Conservation (phyloP, 2,797 vertebrate genomes). For the Taeniopygia guttata region DNA sequence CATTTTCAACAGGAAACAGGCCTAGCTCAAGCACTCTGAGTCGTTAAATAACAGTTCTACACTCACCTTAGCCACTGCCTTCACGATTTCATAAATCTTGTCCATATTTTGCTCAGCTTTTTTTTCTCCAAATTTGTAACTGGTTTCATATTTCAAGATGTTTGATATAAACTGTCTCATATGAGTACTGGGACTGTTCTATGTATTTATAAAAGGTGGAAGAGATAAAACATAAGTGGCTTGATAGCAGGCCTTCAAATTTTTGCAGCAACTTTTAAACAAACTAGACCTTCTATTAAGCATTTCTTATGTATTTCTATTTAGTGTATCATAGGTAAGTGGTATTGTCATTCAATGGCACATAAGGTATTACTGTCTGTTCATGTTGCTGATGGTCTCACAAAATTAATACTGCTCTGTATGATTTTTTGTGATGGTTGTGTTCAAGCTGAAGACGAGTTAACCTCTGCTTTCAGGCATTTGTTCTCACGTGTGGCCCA, state of each 20-base stretch:
- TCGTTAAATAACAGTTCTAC: neutral
- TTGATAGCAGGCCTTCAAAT: neutral
- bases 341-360: neutral
- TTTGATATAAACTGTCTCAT: neutral
- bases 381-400: neutral
- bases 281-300: neutral
- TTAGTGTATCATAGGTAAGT: neutral
- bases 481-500: neutral
- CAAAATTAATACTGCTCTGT: neutral
- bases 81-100: neutral
- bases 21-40: neutral
- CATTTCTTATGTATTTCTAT: neutral
- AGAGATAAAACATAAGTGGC: neutral
- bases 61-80: neutral
- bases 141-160: neutral
- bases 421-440: neutral
- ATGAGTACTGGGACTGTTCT: neutral
- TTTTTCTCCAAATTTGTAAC: neutral
- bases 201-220: neutral
- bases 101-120: neutral
- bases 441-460: neutral
- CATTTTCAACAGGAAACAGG: neutral
- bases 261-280: neutral
- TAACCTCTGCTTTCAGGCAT: neutral
- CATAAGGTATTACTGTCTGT: neutral